Conservation (phyloP, 1,140 invertebrate species). For the Cherax destructor region DNA sequence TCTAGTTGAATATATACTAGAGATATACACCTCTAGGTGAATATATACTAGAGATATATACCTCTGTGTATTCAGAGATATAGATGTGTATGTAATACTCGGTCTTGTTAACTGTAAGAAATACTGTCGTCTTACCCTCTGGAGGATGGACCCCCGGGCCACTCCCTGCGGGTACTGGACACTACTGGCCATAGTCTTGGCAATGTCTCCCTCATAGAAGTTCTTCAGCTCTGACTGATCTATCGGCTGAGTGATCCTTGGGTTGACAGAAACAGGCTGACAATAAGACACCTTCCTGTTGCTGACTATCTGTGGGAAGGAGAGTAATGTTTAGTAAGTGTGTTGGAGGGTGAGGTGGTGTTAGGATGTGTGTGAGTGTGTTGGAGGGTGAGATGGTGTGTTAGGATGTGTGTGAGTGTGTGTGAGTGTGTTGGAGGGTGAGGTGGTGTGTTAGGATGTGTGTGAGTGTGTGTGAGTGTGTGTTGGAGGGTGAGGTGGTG, state of each 20-base stretch:
- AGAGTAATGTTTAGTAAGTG: background rate
- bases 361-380: no score
- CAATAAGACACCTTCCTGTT: conserved; percentile 10
- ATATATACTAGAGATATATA: no score
- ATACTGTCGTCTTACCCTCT: conserved; percentile 16
- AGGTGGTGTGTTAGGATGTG: background rate
- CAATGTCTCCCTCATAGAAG: conserved; percentile 41
- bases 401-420: background rate
- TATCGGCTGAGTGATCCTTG: background rate
- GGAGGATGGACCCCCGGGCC: conserved; percentile 34
- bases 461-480: background rate
- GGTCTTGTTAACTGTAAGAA: no score
- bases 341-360: background rate
- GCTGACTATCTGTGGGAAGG: background rate
- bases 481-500: background rate
- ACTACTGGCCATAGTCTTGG: conserved; percentile 24
- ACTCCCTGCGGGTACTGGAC: conserved; percentile 24
- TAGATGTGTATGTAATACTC: no score
- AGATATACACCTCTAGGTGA: no score
- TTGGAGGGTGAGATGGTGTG: background rate
- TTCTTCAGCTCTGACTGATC: conserved; percentile 19
- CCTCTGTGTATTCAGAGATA: no score
- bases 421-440: background rate
- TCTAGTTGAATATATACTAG: no score
- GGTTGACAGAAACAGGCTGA: conserved; percentile 1